phyloP scores from a whole-genome alignment of 2,797 vertebrate species.

The Melanotaenia maccullochi region DNA sequence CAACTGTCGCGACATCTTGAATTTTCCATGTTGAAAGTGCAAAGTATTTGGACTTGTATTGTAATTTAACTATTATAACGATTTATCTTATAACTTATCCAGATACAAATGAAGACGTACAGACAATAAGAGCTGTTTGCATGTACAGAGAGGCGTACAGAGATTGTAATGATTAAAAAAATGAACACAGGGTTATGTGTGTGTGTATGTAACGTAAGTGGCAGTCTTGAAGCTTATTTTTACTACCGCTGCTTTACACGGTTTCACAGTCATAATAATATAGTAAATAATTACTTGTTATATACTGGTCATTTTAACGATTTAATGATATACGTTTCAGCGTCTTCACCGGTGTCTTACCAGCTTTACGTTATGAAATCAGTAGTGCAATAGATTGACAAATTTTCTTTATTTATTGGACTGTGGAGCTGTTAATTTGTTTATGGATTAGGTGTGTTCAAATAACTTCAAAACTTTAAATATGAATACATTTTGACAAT shows the following conservation, averaged over 20 bases:
- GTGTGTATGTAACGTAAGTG: background rate
- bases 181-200: background rate
- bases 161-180: background rate
- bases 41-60: background rate
- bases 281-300: background rate
- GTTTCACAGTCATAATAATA: background rate
- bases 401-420: background rate
- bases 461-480: too few relatives aligned
- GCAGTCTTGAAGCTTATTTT: background rate
- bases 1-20: constrained; percentile 12
- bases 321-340: background rate
- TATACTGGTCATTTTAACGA: background rate
- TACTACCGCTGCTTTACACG: background rate
- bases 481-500: background rate
- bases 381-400: background rate
- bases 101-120: too few relatives aligned
- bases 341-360: background rate
- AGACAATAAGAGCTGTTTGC: too few relatives aligned
- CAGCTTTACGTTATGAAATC: background rate
- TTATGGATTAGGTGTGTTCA: background rate
- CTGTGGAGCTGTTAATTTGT: background rate
- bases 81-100: too few relatives aligned
- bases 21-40: background rate
- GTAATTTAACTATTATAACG: too few relatives aligned
- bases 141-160: too few relatives aligned